Evolutionary conservation across 2,113 vertebrate genomes (phyloP).

Genomic region (Ptilorrhoa leucosticta): DNA sequence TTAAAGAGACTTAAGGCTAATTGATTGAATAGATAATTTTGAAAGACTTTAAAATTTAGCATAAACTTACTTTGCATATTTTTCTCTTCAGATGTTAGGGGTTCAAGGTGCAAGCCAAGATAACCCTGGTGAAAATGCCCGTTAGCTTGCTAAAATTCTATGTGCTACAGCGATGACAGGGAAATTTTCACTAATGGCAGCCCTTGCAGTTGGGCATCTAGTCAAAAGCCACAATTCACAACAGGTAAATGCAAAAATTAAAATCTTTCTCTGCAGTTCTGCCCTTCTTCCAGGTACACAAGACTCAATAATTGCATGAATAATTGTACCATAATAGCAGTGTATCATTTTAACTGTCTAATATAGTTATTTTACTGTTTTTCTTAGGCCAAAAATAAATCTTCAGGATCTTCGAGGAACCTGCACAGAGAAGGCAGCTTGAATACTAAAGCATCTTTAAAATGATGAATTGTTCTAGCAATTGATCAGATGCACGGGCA

Average conservation of each 20-base stretch:
- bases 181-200: constrained; percentile 91
- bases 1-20: not conserved
- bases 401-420: constrained; percentile 80
- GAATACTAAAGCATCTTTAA: constrained; percentile 26
- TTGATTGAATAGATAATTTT: not conserved
- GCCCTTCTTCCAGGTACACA: not conserved
- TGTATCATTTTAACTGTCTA: not conserved
- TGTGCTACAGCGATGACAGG: constrained; percentile 93
- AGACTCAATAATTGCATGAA: not conserved
- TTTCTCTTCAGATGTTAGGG: constrained; percentile 83
- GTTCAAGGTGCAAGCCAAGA: constrained; percentile 85
- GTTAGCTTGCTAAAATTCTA: constrained; percentile 88
- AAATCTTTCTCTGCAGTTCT: not conserved
- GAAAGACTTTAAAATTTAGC: not conserved
- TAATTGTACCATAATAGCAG: not conserved
- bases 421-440: constrained; percentile 79
- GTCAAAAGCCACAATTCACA: constrained; percentile 96
- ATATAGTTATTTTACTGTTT: not conserved
- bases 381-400: constrained; percentile 85
- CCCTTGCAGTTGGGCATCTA: constrained; percentile 89
- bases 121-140: constrained; percentile 88
- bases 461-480: not conserved
- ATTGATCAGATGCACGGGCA: not conserved
- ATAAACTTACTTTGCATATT: not conserved
- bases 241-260: constrained; percentile 76